Percentiles rank a stretch among this genome's conserved stretches.
phyloP scores from a whole-genome alignment of 2,888 invertebrate species.

The Piscicola geometra region DNA sequence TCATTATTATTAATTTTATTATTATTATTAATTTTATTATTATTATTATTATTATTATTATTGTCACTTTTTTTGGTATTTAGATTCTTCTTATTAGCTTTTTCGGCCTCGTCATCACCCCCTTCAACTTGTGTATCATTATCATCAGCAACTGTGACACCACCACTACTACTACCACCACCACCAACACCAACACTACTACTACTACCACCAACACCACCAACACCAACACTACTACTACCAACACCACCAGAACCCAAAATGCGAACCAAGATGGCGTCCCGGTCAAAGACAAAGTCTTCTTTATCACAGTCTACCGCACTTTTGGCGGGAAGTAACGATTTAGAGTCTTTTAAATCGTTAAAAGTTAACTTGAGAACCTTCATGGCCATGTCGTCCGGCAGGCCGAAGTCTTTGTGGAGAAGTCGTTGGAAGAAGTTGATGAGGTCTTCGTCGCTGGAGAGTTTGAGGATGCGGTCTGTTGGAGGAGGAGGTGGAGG shows the following conservation, averaged over 20 bases:
- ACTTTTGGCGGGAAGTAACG: constrained; percentile 72
- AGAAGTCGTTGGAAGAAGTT: constrained; percentile 67
- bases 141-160: neutral
- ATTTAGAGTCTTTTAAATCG: constrained; percentile 63
- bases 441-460: constrained; percentile 53
- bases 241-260: too few species aligned
- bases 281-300: neutral
- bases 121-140: constrained; percentile 8
- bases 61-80: neutral
- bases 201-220: constrained; percentile 3
- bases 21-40: constrained; percentile 10
- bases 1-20: neutral
- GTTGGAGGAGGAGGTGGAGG: too few species aligned
- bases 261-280: neutral
- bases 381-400: constrained; percentile 82
- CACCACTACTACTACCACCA: neutral
- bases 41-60: constrained; percentile 12
- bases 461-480: constrained; percentile 32
- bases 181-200: constrained; percentile 9
- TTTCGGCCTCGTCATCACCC: neutral
- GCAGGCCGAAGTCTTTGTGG: constrained; percentile 84
- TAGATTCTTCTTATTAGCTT: neutral
- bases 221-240: neutral
- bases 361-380: constrained; percentile 82
- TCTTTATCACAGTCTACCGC: constrained; percentile 42